Percentiles rank a stretch among this genome's conserved stretches.
phyloP scores from a whole-genome alignment of 2,113 vertebrate genomes.

The Tyto alba region DNA sequence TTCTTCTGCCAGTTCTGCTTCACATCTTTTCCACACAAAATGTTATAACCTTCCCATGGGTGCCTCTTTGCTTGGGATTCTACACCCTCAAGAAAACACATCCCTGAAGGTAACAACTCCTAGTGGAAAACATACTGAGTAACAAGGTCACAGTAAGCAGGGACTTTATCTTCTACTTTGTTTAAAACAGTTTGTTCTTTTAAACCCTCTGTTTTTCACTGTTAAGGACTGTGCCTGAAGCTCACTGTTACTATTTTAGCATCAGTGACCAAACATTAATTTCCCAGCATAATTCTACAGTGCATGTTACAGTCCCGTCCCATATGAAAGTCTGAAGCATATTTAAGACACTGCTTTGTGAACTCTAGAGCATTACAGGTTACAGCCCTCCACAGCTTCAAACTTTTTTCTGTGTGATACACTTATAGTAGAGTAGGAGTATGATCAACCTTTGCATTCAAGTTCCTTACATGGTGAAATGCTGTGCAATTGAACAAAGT shows the following conservation, averaged over 20 bases:
- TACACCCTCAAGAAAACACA: not conserved
- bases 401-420: not conserved
- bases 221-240: not conserved
- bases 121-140: not conserved
- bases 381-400: not conserved
- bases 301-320: not conserved
- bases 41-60: not conserved
- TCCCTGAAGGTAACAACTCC: not conserved
- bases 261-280: not conserved
- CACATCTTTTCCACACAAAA: not conserved
- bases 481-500: not conserved
- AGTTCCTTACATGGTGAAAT: not conserved
- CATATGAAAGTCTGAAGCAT: not conserved
- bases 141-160: not conserved
- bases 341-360: not conserved
- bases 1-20: not conserved
- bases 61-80: not conserved
- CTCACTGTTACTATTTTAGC: not conserved
- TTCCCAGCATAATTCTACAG: not conserved
- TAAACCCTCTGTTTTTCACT: not conserved
- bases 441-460: not conserved
- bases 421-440: not conserved
- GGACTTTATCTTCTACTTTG: not conserved
- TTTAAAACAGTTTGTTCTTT: not conserved
- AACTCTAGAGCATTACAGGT: not conserved